Evolutionary conservation across 2,797 vertebrate genomes (phyloP).

Genomic region (Chaunax sp.): DNA sequence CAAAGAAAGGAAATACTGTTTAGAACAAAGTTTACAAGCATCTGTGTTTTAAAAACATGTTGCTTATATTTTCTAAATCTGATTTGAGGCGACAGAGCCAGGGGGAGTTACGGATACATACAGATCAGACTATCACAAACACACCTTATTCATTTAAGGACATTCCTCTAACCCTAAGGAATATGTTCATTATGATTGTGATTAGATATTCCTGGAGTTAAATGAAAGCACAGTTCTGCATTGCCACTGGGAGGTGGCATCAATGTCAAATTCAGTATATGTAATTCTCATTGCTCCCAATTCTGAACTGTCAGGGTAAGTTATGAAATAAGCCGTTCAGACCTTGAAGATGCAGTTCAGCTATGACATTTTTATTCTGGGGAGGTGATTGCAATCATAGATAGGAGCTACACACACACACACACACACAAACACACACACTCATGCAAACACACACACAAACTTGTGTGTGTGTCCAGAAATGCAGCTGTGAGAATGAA

Average conservation of each 20-base stretch:
- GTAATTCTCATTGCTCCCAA: conserved; percentile 39
- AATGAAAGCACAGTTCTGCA: conserved; percentile 35
- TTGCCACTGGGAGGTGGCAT: conserved; percentile 55
- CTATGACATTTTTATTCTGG: conserved; percentile 71
- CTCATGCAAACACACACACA: conserved; percentile 43
- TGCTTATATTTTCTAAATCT: conserved; percentile 6
- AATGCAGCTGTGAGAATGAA: conserved; percentile 83
- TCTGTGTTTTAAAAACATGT: conserved; percentile 3
- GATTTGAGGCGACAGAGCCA: conserved; percentile 23
- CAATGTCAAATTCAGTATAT: conserved; percentile 46
- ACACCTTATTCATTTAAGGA: conserved; percentile 26
- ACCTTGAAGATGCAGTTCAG: conserved; percentile 51
- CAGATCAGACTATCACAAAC: conserved; percentile 34
- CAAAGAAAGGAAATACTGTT: conserved; percentile 17
- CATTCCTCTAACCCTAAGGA: conserved; percentile 34
- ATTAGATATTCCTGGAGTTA: conserved; percentile 51
- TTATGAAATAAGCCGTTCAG: conserved; percentile 54
- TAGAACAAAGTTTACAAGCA: conserved; percentile 11
- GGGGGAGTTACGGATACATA: conserved; percentile 26
- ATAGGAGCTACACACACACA: conserved; percentile 61
- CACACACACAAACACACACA: conserved; percentile 26
- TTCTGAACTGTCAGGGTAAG: conserved; percentile 40
- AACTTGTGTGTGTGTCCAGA: conserved; percentile 71
- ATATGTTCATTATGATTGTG: conserved; percentile 46
- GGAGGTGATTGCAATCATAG: conserved; percentile 77